A percentile compares a stretch with the other conserved stretches of the same genome.
These are phyloP conservation scores for Hippocampus mohnikei DNA, from an alignment of 2,113 vertebrate species.

Conservation along the genomic window DNA sequence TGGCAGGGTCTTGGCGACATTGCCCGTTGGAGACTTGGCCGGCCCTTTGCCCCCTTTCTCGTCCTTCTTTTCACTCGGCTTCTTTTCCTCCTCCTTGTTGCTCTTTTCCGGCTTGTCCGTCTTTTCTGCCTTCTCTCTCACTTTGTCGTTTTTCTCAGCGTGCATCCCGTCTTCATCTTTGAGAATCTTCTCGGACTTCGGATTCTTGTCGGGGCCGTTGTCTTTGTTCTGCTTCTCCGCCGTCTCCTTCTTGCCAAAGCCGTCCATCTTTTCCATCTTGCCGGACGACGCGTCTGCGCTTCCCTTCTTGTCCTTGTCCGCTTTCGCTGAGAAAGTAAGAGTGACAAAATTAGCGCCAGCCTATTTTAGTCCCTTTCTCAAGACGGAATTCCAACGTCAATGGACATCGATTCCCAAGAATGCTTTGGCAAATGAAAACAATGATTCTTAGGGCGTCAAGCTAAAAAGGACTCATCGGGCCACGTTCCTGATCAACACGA, in stretches of 20 bases:
- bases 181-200: slow-evolving; percentile 60
- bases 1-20: slow-evolving; percentile 77
- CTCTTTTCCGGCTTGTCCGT: slow-evolving; percentile 67
- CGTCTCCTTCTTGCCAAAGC: slow-evolving; percentile 48
- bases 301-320: slow-evolving; percentile 65
- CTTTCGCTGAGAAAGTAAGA: slow-evolving; percentile 60
- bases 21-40: slow-evolving; percentile 66
- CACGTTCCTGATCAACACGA: too few relatives aligned
- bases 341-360: slow-evolving; percentile 1
- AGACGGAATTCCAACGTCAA: neutral
- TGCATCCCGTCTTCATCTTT: slow-evolving; percentile 61
- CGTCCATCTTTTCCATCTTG: slow-evolving; percentile 49
- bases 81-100: slow-evolving; percentile 69
- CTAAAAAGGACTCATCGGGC: too few relatives aligned
- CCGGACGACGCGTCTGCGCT: slow-evolving; percentile 44
- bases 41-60: slow-evolving; percentile 61
- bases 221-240: slow-evolving; percentile 62
- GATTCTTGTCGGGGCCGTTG: slow-evolving; percentile 49
- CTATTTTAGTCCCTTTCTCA: neutral
- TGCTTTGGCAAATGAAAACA: too few relatives aligned
- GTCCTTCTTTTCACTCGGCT: slow-evolving; percentile 58
- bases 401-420: neutral
- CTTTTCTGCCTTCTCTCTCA: slow-evolving; percentile 61
- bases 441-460: too few relatives aligned
- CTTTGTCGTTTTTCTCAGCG: slow-evolving; percentile 58